Evolutionary conservation across 2,797 vertebrate genomes (phyloP).

Genomic region (Lutjanus campechanus): DNA sequence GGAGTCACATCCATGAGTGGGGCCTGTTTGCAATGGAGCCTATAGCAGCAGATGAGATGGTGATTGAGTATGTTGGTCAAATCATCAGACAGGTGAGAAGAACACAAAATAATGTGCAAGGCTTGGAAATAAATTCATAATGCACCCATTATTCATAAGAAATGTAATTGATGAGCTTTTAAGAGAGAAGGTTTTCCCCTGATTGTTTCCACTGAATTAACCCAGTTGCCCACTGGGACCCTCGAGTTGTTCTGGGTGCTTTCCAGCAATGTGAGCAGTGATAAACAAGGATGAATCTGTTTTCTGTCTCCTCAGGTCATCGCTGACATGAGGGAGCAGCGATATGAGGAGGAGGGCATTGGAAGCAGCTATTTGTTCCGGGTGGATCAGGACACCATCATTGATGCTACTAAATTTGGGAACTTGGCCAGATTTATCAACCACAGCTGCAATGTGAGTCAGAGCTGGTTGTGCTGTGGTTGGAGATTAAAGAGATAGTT

Average conservation of each 20-base stretch:
- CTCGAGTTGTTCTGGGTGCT: slow-evolving; percentile 47
- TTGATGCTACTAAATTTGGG: slow-evolving; percentile 96
- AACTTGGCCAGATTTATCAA: slow-evolving; percentile 98
- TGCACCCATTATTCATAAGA: not conserved
- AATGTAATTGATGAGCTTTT: not conserved
- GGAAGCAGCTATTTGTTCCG: slow-evolving; percentile 99
- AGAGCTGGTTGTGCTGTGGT: not conserved
- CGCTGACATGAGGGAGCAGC: slow-evolving; percentile 96
- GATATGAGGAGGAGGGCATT: slow-evolving; percentile 95
- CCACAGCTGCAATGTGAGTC: slow-evolving; percentile 98
- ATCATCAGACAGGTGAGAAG: slow-evolving; percentile 94
- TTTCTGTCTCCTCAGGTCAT: slow-evolving; percentile 86
- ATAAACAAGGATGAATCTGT: slow-evolving; percentile 38
- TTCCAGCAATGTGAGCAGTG: slow-evolving; percentile 47
- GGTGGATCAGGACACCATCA: slow-evolving; percentile 96
- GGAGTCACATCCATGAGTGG: slow-evolving; percentile 98
- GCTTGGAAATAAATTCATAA: not conserved
- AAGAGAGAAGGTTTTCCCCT: slow-evolving; percentile 7
- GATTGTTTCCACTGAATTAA: slow-evolving; percentile 12
- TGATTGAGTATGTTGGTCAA: slow-evolving; percentile 99
- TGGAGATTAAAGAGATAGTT: not conserved
- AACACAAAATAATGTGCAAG: not conserved
- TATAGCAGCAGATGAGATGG: slow-evolving; percentile 98
- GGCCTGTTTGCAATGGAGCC: slow-evolving; percentile 98
- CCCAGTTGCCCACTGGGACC: slow-evolving; percentile 16